Evolutionary conservation across 2,888 invertebrate species (phyloP).

Genomic region (Caenorhabditis becei): DNA sequence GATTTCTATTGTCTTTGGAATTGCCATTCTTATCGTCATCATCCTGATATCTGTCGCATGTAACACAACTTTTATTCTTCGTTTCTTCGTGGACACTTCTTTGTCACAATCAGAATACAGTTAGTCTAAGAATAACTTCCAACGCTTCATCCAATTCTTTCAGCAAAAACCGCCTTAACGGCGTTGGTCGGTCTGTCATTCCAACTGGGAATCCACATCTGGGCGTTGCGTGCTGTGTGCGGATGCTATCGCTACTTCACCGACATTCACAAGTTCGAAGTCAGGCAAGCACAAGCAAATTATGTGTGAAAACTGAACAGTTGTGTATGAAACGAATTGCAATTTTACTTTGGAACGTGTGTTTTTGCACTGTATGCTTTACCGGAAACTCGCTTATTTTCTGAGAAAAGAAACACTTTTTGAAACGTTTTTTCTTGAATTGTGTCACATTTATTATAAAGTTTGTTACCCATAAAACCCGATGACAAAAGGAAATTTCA

Average conservation of each 20-base stretch:
- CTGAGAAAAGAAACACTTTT: neutral
- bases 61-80: conserved; percentile 63
- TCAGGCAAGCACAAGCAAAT: conserved; percentile 58
- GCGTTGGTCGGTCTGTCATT: conserved; percentile 58
- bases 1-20: conserved; percentile 68
- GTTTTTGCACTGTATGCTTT: conserved; percentile 2
- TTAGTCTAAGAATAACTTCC: conserved; percentile 7
- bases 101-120: conserved; percentile 53
- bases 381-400: neutral
- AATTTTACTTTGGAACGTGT: conserved; percentile 1
- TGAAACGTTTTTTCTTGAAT: too few species aligned
- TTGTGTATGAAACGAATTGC: conserved; percentile 28
- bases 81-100: conserved; percentile 61
- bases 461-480: conserved; percentile 33
- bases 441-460: neutral
- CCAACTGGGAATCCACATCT: conserved; percentile 70
- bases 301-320: conserved; percentile 35
- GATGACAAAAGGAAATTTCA: conserved; percentile 7
- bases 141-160: neutral
- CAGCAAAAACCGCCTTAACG: conserved; percentile 59
- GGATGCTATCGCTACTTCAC: conserved; percentile 72
- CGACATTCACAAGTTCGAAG: conserved; percentile 66
- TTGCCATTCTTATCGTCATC: conserved; percentile 68
- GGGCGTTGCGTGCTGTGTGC: conserved; percentile 72
- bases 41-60: conserved; percentile 67